Evolutionary conservation across 2,113 vertebrate genomes (phyloP), one percentile per base, ranked within the genome.

Genomic region (Odontophorus gujanensis): DNA sequence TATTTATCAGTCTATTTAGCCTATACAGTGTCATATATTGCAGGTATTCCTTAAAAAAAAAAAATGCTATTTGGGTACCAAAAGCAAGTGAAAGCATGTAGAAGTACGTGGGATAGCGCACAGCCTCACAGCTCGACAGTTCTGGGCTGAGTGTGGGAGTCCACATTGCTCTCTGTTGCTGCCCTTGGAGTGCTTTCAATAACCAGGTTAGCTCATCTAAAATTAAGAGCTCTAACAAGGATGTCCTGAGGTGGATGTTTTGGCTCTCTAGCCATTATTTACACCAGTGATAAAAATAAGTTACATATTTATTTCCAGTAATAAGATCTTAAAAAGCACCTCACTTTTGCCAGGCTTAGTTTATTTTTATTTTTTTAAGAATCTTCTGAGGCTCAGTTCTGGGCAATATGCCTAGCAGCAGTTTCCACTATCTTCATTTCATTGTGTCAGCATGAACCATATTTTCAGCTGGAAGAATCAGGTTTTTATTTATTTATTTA

Each of bases 281-380:
- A 93, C 77, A 90, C 57, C 51, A 67, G 34, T 62, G 84, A 96
- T 96, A 96, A 95, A 87, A 85, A 96, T 86, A 89, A 91, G 66
- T 78, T 92, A 89, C 69, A 79, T 91, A 92, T 96, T 95, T 95
- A 91, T 92, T 95, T 66, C 62, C 91, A 79, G 62, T 81, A 87
- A 87, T 72, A 89, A 89, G 74, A 76, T 85, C 89, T 73, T 91
- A 84, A 95, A 95, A 81, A 14, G 40, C 43, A 85, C 38, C 76
- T 91, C 17, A 8, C 28, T 63, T 81, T 92, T 92, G 78, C 82
- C 89, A 96, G 51, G 62, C 84, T 92, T 84, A 65, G 62, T 76
- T 79, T 3, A n/a, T 7, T 74, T 51, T 90, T 85, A 74, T 83
- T 89, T 71, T 68, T 63, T 43, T 61, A 61, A 81, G 18, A 51